A percentile compares a stretch with the other conserved stretches of the same genome.
These are phyloP conservation scores for Ommatoiulus sabulosus DNA, from an alignment of 2,888 invertebrate species.

Conservation along the genomic window DNA sequence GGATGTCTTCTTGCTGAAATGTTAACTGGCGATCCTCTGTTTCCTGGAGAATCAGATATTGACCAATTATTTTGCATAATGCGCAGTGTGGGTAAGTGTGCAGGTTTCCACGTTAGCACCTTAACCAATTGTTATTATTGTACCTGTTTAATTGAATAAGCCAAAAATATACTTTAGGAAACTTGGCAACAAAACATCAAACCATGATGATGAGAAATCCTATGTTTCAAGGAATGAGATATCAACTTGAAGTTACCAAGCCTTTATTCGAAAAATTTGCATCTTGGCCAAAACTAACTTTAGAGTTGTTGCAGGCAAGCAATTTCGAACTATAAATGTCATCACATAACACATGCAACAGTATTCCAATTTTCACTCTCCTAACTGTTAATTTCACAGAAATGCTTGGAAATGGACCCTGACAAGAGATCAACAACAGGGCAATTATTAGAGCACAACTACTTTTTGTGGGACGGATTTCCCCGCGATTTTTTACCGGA, in stretches of 20 bases:
- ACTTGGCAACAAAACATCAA: constrained; percentile 70
- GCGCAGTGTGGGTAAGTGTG: constrained; percentile 76
- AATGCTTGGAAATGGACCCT: constrained; percentile 74
- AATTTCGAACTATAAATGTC: background rate
- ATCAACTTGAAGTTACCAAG: constrained; percentile 61
- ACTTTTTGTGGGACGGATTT: constrained; percentile 70
- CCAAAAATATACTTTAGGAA: constrained; percentile 65
- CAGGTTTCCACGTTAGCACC: background rate
- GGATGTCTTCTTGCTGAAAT: constrained; percentile 88
- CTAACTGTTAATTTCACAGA: constrained; percentile 61
- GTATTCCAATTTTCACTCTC: too few relatives aligned
- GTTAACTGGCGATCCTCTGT: constrained; percentile 86
- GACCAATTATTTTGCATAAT: constrained; percentile 88
- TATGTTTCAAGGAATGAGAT: constrained; percentile 67
- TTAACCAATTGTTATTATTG: background rate
- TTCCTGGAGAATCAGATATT: constrained; percentile 90
- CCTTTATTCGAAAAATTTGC: constrained; percentile 67
- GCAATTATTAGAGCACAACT: constrained; percentile 75
- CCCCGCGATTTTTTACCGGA: constrained; percentile 55
- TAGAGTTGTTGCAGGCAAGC: constrained; percentile 70
- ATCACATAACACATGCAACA: background rate
- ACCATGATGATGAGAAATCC: constrained; percentile 69
- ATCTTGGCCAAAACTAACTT: constrained; percentile 69
- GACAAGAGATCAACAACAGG: constrained; percentile 74
- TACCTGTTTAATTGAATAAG: background rate